Evolutionary conservation across 2,113 vertebrate genomes (phyloP), one percentile per base, ranked within the genome.

Genomic region (Laterallus jamaicensis): DNA sequence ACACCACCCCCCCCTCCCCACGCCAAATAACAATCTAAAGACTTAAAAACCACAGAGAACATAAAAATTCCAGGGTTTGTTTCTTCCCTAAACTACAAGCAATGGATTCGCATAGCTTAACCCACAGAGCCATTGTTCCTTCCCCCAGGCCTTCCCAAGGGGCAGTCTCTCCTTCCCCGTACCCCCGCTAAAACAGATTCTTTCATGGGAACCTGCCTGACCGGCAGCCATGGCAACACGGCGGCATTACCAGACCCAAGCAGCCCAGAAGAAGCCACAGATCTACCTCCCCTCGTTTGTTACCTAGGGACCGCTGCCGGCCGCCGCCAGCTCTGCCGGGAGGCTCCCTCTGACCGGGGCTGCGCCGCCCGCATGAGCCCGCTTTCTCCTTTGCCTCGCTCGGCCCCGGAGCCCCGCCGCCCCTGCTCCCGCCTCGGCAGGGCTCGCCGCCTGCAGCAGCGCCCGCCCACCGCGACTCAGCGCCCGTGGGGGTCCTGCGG

Each of bases 11-110:
- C 35, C 35, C 35, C 35, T 35, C 32, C 40, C 59, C 1, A 40
- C 6, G 37, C n/a, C 40, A 69, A 91, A 37, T 15, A 94, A 32
- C 18, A 39, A 60, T 20, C 15, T 28, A 20, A 49, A 35, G 2
- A 31, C 2, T 14, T 2, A 1, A 17, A 31, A 44, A 76, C 9
- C 2, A 4, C 15, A 31, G 6, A 9, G 4, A 26, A 68, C 4
- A 3, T 7, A 10, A 54, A 82, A 60, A 20, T 82, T 67, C 1
- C 26, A 62, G 12, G 5, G 26, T 16, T 79, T 59, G 18, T 59
- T 70, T 63, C 26, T 40, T 31, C n/a, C 52, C 82, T 49, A 14
- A 55, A 62, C 50, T 31, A 11, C 49, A 49, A 58, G 50, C 3
- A 55, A 40, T 16, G 9, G 29, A 40, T 71, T 50, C 59, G 62